A percentile compares a stretch with the other conserved stretches of the same genome.
phyloP scores from a whole-genome alignment of 2,888 invertebrate species.

The Drosophila borborema region DNA sequence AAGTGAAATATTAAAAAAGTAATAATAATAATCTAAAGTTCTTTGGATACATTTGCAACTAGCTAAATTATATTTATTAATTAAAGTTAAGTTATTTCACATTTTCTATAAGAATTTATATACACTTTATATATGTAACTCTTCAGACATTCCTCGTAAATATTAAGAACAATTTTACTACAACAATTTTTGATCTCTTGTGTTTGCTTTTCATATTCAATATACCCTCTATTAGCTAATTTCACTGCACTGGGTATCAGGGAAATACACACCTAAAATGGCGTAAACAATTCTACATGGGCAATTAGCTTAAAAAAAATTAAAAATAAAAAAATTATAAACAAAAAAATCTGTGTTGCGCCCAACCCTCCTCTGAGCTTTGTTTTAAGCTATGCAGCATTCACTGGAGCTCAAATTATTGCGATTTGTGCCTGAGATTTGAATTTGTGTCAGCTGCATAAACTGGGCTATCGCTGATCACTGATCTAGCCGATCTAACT shows the following conservation, averaged over 20 bases:
- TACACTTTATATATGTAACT: too few relatives aligned
- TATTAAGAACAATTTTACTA: too few relatives aligned
- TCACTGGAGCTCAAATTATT: constrained; percentile 54
- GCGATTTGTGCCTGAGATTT: constrained; percentile 57
- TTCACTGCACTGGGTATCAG: neutral
- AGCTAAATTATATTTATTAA: too few relatives aligned
- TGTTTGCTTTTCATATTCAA: neutral
- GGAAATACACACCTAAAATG: constrained; percentile 15
- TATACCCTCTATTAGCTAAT: neutral
- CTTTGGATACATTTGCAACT: too few relatives aligned
- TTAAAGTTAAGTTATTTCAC: too few relatives aligned
- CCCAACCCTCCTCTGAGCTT: constrained; percentile 2
- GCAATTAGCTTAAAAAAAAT: constrained; percentile 38
- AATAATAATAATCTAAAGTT: too few relatives aligned
- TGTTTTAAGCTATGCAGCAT: neutral
- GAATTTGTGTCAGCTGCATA: constrained; percentile 58
- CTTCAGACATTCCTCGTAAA: too few relatives aligned
- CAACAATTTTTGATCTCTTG: neutral
- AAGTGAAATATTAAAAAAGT: too few relatives aligned
- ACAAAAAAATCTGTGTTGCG: neutral
- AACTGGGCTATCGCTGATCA: constrained; percentile 66
- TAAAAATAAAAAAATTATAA: neutral
- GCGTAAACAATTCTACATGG: constrained; percentile 40
- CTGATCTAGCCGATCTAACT: constrained; percentile 52
- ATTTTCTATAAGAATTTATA: too few relatives aligned